Conservation (phyloP, 2,113 vertebrate genomes). For the Erinaceus europaeus region DNA sequence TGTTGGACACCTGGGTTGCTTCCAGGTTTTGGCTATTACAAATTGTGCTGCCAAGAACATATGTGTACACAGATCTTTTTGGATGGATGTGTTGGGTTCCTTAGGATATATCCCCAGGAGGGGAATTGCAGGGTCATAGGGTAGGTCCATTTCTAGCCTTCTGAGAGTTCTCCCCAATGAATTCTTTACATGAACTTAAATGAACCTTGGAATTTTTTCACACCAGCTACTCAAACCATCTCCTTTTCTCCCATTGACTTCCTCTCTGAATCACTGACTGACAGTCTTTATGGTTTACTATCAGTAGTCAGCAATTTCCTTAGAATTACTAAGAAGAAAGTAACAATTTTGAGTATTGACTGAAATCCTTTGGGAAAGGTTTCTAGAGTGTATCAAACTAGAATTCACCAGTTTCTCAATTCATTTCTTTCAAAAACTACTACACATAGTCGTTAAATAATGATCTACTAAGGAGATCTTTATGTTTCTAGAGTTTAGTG, state of each 20-base stretch:
- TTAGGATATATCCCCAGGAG: too few relatives aligned
- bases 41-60: too few relatives aligned
- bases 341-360: not conserved
- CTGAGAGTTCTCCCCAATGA: too few relatives aligned
- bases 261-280: not conserved
- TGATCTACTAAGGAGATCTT: constrained; percentile 15
- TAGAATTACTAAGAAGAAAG: too few relatives aligned
- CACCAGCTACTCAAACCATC: not conserved
- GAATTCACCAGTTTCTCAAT: not conserved
- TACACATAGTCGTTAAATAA: not conserved
- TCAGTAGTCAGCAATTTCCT: too few relatives aligned
- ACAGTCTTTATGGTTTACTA: too few relatives aligned
- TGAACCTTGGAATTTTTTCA: not conserved
- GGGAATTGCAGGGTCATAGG: too few relatives aligned
- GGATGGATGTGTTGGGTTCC: too few relatives aligned
- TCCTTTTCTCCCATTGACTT: not conserved
- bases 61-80: too few relatives aligned
- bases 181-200: not conserved
- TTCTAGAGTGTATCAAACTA: not conserved
- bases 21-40: too few relatives aligned
- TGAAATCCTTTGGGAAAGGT: constrained; percentile 4
- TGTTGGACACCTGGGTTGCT: too few relatives aligned
- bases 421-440: constrained; percentile 20
- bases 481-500: constrained; percentile 28
- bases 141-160: too few relatives aligned